Base-by-base conservation (phyloP, 2,888 invertebrate species). In the Abscondita cerata region DNA sequence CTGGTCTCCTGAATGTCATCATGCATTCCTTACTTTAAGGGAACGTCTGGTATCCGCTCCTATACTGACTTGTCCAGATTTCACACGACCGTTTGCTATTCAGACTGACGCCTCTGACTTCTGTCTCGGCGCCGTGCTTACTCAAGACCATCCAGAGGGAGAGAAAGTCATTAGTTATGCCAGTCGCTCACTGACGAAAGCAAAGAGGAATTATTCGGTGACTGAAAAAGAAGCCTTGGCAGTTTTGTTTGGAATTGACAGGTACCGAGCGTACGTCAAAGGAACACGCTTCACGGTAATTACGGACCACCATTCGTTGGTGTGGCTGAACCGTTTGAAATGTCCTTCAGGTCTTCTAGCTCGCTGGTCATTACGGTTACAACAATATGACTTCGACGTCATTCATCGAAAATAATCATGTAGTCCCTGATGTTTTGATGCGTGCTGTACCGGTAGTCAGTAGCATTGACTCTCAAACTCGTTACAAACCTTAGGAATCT, bases 281-380 rank as follows among this genome's bases (percentile, higher is more conserved):
- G 63, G 51, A 9, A 13, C 51, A 1, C 33, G 47, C 13, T 73
- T 73, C 56, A 68, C 48, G 1, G 65, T 72, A 0, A 57, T 71
- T 1, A 71, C 70, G 0, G 72, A 73, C 41, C 71, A 74, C 46
- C 54, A 60, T 47, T 61, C 3, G 52, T 9, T 31, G 5, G 31
- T 31, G 6, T 31, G 6, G 31, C 9, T 31, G 31, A 31, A 31
- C 9, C 5, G 59, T 1, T 13, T 67, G 9, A 67, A 67, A 36
- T 62, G 62, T 5, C 57, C 62, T 1, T 40, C 40, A 11, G 54
- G 72, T 25, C 38, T 4, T 6, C 12, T 38, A 38, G 38, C 38
- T 12, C 5, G 38, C 4, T 38, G 38, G 31, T 4, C 63, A 6
- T 31, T 31, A 31, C 31, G 31, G 6, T 31, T 31, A 31, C 31